Base-by-base conservation (phyloP, 1,140 invertebrate genomes). In the Euura lappo region DNA sequence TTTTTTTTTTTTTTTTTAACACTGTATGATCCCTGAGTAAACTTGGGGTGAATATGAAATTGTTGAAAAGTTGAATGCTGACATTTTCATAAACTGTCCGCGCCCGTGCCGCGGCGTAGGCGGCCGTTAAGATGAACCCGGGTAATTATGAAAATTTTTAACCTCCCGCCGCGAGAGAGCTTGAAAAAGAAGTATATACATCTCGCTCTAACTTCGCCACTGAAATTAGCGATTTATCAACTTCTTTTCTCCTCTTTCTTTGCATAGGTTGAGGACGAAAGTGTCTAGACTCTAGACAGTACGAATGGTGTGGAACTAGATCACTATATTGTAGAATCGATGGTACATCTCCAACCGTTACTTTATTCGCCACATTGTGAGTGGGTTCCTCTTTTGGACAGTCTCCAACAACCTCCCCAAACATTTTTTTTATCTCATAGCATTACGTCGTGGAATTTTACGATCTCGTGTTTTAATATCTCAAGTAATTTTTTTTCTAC, bases 21-120 rank as follows among this genome's bases (percentile, higher is more conserved):
- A 80, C 83, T 82, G 81, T 74, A 82, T 83, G 83, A 85, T 85
- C 83, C 82, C 79, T 83, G 76, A 76, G 80, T 77, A 84, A 84
- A 85, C 80, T 80, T 77, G 69, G 76, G 68, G 77, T 73, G 74
- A 60, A 60, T 60, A 60, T 60, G 51, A 60, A 60, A 60, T 60
- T 3, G 51, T 60, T 60, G 13, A 60, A 60, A 60, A 60, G 8
- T n/a, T 60, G 51, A 60, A 60, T 60, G 51, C 51, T n/a, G 51
- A 60, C 13, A n/a, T 60, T 60, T 60, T 60, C 13, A n/a, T 60
- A n/a, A 60, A 60, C 51, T n/a, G 5, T 60, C 51, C 51, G 3
- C 51, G 51, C 51, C 51, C 51, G 51, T 3, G 51, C 28, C 28
- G 28, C 28, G 28, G 28, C 28, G 28, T 28, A 28, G 28, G 28